Percentiles rank a stretch among this genome's conserved stretches.
These are phyloP conservation scores for Galaxias olidus DNA, from an alignment of 2,797 vertebrate species.

Conservation along the genomic window DNA sequence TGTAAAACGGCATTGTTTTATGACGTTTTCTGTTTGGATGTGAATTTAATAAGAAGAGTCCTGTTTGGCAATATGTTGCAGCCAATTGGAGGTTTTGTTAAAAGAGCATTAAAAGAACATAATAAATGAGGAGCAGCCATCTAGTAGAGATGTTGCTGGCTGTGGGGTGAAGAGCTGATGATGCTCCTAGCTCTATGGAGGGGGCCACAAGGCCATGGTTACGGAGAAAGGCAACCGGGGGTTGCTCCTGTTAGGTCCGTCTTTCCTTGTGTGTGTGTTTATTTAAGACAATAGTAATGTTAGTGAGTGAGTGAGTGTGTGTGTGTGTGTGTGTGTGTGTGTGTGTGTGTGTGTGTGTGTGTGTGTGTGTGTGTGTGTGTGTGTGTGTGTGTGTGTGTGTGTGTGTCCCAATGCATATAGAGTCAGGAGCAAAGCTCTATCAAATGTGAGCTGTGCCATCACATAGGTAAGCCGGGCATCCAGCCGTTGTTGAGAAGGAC, in stretches of 20 bases:
- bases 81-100: too few species aligned
- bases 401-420: conserved; percentile 1
- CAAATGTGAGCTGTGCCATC: conserved; percentile 27
- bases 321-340: conserved; percentile 8
- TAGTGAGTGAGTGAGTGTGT: neutral
- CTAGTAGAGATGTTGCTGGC: conserved; percentile 1
- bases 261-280: too few species aligned
- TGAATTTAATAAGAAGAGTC: too few species aligned
- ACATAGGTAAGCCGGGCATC: conserved; percentile 22
- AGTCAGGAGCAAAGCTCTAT: conserved; percentile 21
- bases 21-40: too few species aligned
- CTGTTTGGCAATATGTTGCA: too few species aligned
- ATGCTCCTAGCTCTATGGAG: conserved; percentile 49
- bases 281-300: neutral
- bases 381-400: neutral
- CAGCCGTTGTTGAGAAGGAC: conserved; percentile 25
- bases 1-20: too few species aligned
- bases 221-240: conserved; percentile 18
- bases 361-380: neutral
- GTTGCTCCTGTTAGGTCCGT: too few species aligned
- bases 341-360: neutral
- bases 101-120: too few species aligned
- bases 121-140: neutral
- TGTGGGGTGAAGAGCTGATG: conserved; percentile 38
- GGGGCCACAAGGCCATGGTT: conserved; percentile 34